phyloP scores from a whole-genome alignment of 2,888 invertebrate genomes.

The Morpho achilles region DNA sequence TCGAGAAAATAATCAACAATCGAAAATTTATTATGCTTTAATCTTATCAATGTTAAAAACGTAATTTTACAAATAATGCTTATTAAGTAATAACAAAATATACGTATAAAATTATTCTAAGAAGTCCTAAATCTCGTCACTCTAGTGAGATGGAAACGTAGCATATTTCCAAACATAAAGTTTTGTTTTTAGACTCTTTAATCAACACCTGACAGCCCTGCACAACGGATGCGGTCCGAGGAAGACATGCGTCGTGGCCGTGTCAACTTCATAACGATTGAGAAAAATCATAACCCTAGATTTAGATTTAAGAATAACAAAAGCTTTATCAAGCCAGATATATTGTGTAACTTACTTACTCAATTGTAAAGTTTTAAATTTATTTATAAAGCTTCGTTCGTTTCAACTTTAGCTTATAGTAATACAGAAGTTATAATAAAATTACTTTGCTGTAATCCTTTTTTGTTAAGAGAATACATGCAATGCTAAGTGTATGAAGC shows the following conservation, averaged over 20 bases:
- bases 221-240: constrained; percentile 51
- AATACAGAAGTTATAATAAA: too few relatives aligned
- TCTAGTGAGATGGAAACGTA: constrained; percentile 2
- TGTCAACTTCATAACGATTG: constrained; percentile 10
- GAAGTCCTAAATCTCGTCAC: neutral
- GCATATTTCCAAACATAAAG: constrained; percentile 8
- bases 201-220: constrained; percentile 46
- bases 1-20: too few relatives aligned
- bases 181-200: constrained; percentile 26
- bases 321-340: neutral
- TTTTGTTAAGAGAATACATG: too few relatives aligned
- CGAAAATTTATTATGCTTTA: too few relatives aligned
- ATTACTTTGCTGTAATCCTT: too few relatives aligned
- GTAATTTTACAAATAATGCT: neutral
- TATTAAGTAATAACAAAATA: neutral
- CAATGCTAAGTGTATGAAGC: too few relatives aligned
- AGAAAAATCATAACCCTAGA: constrained; percentile 9
- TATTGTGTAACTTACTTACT: too few relatives aligned
- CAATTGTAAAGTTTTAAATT: too few relatives aligned
- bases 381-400: too few relatives aligned
- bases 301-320: constrained; percentile 3
- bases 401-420: too few relatives aligned
- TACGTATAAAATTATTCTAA: too few relatives aligned
- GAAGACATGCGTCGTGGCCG: constrained; percentile 7
- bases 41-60: too few relatives aligned